Evolutionary conservation across 2,888 invertebrate genomes (phyloP), one percentile per base, ranked within the genome.

Genomic region (Pyrrhia umbra): DNA sequence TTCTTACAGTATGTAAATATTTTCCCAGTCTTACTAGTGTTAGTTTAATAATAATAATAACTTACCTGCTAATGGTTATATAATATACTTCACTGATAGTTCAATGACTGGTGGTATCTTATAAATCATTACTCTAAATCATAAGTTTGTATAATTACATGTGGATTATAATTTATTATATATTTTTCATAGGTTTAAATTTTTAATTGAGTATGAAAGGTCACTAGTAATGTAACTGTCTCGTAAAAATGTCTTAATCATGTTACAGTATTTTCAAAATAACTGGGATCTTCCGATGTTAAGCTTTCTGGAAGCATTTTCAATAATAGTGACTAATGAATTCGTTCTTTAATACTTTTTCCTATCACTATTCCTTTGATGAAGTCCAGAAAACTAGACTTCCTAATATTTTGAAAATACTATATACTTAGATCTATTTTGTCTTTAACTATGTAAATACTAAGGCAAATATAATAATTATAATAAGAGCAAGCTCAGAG

Each of bases 401-500:
- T 30, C 30, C 30, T 13, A 30, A 30, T 30, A 30, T 30, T 30
- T 30, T 30, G 30, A 30, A 30, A 4, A 30, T 30, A 30, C 30
- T 30, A 13, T 50, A 57, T 60, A 15, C 70, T 25, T 42, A 63
- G 37, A 68, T 64, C 39, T 64, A 23, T 65, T 56, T 56, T 50
- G 68, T 63, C 47, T 68, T 58, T 45, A 45, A 67, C 27, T 72
- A 67, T 84, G 84, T 84, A 83, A 80, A 84, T 84, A 84, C 57
- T 79, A 79, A 66, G 57, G 66, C 73, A 74, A 13, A 30, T 30
- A 30, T 30, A 30, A 13, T 75, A 63, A 64, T 45, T 63, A 54
- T 45, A 66, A 43, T 51, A 52, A 54, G 51, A 66, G 51, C 50
- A 49, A 63, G 62, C 65, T 71, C 34, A 40, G 45, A 54, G 39